Evolutionary conservation across 2,797 vertebrate species (phyloP).

Genomic region (Orientallactaga sibirica): DNA sequence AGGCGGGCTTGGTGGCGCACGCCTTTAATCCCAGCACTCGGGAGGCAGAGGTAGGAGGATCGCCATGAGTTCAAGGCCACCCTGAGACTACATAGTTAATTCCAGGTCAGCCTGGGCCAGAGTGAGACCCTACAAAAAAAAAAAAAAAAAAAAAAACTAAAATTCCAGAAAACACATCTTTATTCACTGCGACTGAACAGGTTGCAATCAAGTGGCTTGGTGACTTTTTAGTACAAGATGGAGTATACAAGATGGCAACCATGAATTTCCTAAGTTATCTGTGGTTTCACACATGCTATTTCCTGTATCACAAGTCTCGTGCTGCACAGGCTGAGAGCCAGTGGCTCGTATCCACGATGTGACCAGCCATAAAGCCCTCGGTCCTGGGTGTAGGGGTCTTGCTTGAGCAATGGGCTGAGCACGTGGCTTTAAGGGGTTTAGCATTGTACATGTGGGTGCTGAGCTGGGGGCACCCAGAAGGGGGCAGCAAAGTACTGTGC

Average conservation of each 20-base stretch:
- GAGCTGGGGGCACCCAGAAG: background rate
- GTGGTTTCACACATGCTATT: background rate
- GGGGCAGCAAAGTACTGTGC: background rate
- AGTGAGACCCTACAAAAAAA: too few relatives aligned
- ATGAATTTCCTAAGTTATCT: background rate
- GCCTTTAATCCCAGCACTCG: too few relatives aligned
- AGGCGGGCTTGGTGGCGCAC: too few relatives aligned
- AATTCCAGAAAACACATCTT: constrained; percentile 65
- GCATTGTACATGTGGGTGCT: background rate
- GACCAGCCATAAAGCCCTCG: background rate
- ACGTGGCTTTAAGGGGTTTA: constrained; percentile 46
- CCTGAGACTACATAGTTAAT: too few relatives aligned
- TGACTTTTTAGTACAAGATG: background rate
- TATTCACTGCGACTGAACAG: constrained; percentile 60
- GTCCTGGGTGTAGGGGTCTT: background rate
- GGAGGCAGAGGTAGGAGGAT: too few relatives aligned
- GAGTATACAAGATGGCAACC: background rate
- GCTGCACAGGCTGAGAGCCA: background rate
- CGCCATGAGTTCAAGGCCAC: too few relatives aligned
- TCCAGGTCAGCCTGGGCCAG: too few relatives aligned
- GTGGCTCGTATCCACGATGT: background rate
- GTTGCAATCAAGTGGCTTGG: background rate
- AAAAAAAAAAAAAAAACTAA: background rate
- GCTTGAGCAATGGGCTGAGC: background rate
- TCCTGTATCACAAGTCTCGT: background rate